Evolutionary conservation across 2,113 vertebrate genomes (phyloP).

Genomic region (Cisticola juncidis): DNA sequence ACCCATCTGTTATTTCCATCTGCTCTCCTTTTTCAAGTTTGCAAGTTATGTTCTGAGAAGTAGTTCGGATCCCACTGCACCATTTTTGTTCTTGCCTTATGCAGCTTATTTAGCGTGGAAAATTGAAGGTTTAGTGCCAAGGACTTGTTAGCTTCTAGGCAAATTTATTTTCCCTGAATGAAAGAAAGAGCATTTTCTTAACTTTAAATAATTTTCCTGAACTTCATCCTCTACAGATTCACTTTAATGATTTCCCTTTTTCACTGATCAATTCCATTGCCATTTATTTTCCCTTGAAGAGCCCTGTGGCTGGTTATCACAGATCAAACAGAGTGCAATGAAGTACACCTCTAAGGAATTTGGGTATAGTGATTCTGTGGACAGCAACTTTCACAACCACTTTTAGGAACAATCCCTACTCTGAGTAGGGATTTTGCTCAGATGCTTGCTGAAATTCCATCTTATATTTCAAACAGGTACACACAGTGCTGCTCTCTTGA

Average conservation of each 20-base stretch:
- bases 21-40: not conserved
- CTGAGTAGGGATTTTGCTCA: not conserved
- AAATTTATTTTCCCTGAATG: slow-evolving; percentile 14
- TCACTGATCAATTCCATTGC: not conserved
- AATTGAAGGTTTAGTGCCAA: not conserved
- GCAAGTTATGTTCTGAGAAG: not conserved
- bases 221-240: not conserved
- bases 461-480: not conserved
- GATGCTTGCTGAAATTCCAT: not conserved
- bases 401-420: not conserved
- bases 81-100: not conserved
- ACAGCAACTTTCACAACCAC: not conserved
- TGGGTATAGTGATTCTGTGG: not conserved
- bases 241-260: not conserved
- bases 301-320: not conserved
- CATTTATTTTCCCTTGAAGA: not conserved
- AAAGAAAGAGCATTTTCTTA: not conserved
- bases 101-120: not conserved
- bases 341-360: not conserved
- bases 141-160: not conserved
- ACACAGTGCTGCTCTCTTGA: fast-evolving
- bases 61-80: not conserved
- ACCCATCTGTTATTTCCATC: not conserved
- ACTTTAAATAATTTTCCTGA: not conserved
- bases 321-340: not conserved